phyloP scores from a whole-genome alignment of 2,113 vertebrate genomes.

The Ranitomeya imitator region DNA sequence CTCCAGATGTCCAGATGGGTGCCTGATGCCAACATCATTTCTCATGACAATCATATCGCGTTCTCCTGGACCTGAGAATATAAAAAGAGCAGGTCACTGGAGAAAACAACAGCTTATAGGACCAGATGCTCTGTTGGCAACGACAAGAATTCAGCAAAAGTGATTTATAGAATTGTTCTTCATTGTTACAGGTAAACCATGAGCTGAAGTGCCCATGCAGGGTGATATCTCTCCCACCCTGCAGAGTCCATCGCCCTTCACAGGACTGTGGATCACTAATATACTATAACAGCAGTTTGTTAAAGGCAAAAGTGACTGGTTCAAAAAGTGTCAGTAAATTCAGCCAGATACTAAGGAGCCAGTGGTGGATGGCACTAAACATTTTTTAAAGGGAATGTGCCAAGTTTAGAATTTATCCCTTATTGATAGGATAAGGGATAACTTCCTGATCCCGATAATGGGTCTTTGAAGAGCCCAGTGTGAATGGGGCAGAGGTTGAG shows the following conservation, averaged over 20 bases:
- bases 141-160: neutral
- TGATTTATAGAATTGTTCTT: neutral
- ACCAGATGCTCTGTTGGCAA: neutral
- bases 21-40: conserved; percentile 86
- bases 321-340: neutral
- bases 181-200: neutral
- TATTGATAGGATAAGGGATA: too few species aligned
- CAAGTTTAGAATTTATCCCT: too few species aligned
- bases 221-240: neutral
- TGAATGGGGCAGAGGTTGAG: too few species aligned
- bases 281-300: neutral
- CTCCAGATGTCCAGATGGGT: conserved; percentile 93
- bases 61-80: conserved; percentile 79
- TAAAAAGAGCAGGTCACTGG: neutral
- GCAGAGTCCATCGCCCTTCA: neutral
- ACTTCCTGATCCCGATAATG: too few species aligned
- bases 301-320: neutral
- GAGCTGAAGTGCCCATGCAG: neutral
- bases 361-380: neutral
- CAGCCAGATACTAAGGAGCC: neutral
- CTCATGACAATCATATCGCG: conserved; percentile 92
- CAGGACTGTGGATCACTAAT: neutral
- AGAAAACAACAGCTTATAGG: neutral
- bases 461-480: too few species aligned
- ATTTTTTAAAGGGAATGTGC: neutral